phyloP scores from a whole-genome alignment of 2,888 invertebrate species.

The Gibbula magus region DNA sequence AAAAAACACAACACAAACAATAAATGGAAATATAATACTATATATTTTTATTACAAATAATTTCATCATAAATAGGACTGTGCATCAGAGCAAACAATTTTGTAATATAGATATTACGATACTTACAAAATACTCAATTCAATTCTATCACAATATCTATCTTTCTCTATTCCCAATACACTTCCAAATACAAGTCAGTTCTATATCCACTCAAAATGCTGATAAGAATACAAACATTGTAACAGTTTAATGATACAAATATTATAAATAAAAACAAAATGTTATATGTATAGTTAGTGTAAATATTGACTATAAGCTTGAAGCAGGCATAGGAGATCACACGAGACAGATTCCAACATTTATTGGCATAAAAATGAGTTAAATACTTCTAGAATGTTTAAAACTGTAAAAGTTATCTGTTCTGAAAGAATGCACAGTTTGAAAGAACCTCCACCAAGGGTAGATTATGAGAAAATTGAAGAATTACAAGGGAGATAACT shows the following conservation, averaged over 20 bases:
- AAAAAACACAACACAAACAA: no score
- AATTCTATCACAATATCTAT: slow-evolving; percentile 5
- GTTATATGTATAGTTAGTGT: no score
- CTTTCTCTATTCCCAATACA: background rate
- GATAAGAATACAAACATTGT: background rate
- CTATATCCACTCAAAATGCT: background rate
- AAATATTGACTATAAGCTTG: no score
- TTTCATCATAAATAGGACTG: slow-evolving; percentile 14
- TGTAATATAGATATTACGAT: slow-evolving; percentile 11
- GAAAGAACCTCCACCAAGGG: background rate
- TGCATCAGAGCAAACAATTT: slow-evolving; percentile 2
- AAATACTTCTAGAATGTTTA: no score
- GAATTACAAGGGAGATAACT: background rate
- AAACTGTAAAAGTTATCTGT: no score
- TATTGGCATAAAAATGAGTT: no score
- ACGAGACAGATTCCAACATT: no score
- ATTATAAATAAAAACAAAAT: no score
- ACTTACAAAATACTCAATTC: slow-evolving; percentile 14
- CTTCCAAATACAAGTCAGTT: slow-evolving; percentile 16
- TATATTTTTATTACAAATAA: slow-evolving; percentile 22
- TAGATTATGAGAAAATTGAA: slow-evolving; percentile 5
- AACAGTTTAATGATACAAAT: background rate
- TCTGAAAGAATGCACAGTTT: no score
- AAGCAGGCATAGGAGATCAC: no score
- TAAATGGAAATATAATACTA: background rate